Evolutionary conservation across 2,113 vertebrate species (phyloP).

Genomic region (Scomber japonicus): DNA sequence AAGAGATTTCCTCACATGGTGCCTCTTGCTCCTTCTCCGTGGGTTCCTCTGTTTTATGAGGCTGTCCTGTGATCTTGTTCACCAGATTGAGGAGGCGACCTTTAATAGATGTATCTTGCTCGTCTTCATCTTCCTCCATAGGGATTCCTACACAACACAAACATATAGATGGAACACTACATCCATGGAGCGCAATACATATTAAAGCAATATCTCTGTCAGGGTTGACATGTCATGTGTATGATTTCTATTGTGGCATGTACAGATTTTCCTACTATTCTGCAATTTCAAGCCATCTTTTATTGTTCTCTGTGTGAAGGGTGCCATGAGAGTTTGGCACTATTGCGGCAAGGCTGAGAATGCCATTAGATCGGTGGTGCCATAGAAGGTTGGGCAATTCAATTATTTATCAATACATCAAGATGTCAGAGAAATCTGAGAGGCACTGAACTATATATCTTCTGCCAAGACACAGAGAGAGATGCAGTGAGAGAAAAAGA

Average conservation of each 20-base stretch:
- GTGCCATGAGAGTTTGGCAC: constrained; percentile 9
- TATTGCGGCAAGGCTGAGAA: constrained; percentile 7
- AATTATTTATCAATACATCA: constrained; percentile 78
- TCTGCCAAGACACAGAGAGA: constrained; percentile 24
- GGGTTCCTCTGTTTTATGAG: constrained; percentile 88
- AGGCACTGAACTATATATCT: constrained; percentile 48
- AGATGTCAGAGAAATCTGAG: constrained; percentile 59
- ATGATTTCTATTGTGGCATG: neutral
- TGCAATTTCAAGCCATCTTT: neutral
- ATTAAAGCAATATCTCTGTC: constrained; percentile 26
- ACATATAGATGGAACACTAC: constrained; percentile 17
- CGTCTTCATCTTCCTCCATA: constrained; percentile 91
- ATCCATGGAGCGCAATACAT: neutral
- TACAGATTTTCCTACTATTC: neutral
- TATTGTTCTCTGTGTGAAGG: neutral
- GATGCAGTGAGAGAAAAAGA: neutral
- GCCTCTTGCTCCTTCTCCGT: constrained; percentile 86
- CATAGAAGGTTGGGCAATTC: constrained; percentile 29
- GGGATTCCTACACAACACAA: constrained; percentile 89
- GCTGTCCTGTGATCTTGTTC: constrained; percentile 92
- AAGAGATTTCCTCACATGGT: constrained; percentile 89
- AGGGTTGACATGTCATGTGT: constrained; percentile 6
- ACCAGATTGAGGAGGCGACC: constrained; percentile 91
- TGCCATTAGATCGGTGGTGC: constrained; percentile 36
- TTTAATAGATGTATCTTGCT: constrained; percentile 90